Base-by-base conservation (phyloP, 1,140 invertebrate genomes). In the Periplaneta americana region DNA sequence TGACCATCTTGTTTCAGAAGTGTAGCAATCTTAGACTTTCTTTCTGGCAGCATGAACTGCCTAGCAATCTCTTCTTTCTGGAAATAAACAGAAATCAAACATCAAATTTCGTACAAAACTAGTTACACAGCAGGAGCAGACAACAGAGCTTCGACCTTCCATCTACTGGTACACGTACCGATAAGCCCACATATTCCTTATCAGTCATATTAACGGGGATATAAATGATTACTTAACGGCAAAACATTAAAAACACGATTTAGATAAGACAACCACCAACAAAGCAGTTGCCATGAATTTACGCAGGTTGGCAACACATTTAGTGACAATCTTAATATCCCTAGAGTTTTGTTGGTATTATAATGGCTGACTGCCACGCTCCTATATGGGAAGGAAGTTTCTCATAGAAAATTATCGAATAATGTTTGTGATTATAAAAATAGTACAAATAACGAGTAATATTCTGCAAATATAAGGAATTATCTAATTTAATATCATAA, bases 51-150 rank as follows among this genome's bases (percentile, higher is more conserved):
- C 86, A 96, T 92, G 88, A 97, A 97, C 85, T 97, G 95, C 83
- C 94, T 94, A 0, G 95, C 96, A 87, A 98, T 97, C 88, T 97
- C 95, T 86, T 96, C 95, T 91, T 95, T 94, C 95, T 96, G 86
- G 8, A 18, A 66, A 88, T 86, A 34, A 84, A 78, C 34, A 79
- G 4, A 39, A 31, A 48, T 31, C 2, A 33, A 8, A 33, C 13
- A 9, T n/a, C 28, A 74, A 74, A 74, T 35, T 33, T 4, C 5
- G 37, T 39, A 5, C 31, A 37, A 66, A 31, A 17, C 6, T 22
- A 34, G 37, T 9, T 48, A 79, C 78, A 48, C 78, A 37, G n/a
- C 15, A n/a, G 11, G 17, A 48, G 17, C 33, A n/a, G 10, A 79
- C 3, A 1, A 9, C 31, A 28, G n/a, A 37, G 2, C 18, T 78